phyloP scores from a whole-genome alignment of 2,797 vertebrate species.

The Schizopygopsis pylzovi region DNA sequence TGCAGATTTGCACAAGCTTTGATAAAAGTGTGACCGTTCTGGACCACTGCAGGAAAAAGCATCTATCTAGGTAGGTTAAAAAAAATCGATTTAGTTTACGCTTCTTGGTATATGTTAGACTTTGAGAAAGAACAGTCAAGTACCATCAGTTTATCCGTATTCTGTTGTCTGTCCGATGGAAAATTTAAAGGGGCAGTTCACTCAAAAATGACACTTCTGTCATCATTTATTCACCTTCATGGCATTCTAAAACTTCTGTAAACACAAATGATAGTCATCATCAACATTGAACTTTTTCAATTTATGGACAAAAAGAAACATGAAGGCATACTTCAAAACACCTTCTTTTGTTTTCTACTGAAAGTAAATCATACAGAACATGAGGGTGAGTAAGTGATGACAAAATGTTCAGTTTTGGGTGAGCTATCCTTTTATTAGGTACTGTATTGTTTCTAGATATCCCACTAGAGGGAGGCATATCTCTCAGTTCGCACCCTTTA shows the following conservation, averaged over 20 bases:
- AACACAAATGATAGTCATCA: neutral
- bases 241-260: neutral
- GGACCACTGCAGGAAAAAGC: conserved; percentile 48
- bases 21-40: conserved; percentile 35
- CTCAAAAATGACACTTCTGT: neutral
- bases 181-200: neutral
- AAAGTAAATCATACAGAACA: neutral
- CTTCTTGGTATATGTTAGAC: neutral
- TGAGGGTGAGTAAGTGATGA: neutral
- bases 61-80: conserved; percentile 33
- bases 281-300: neutral
- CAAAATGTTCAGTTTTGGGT: neutral
- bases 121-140: neutral
- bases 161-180: neutral
- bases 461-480: conserved; percentile 53
- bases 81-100: conserved; percentile 60
- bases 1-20: conserved; percentile 63
- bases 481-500: conserved; percentile 30
- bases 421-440: neutral
- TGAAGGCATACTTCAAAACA: neutral
- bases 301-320: neutral
- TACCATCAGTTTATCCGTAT: neutral
- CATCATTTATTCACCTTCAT: neutral
- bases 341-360: neutral
- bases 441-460: conserved; percentile 22